A percentile compares a stretch with the other conserved stretches of the same genome.
Conservation (phyloP, 2,113 vertebrate species). For the Psittacara wagleri region DNA sequence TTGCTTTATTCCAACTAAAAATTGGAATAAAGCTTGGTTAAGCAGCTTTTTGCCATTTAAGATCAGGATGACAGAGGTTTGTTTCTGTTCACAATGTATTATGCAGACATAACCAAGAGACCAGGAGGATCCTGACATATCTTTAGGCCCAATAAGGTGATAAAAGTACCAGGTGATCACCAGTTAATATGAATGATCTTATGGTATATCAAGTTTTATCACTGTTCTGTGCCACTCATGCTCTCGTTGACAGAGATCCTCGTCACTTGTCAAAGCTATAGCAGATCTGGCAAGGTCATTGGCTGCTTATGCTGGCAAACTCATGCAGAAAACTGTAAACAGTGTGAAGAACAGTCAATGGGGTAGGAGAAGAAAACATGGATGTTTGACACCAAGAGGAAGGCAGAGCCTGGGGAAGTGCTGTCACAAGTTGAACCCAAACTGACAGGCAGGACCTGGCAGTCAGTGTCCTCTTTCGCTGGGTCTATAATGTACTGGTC, state of each 20-base stretch:
- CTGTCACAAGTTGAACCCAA: background rate
- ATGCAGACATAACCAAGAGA: background rate
- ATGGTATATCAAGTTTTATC: background rate
- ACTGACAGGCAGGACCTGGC: background rate
- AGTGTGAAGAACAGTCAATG: fast-evolving
- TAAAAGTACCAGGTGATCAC: background rate
- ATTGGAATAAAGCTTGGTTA: background rate
- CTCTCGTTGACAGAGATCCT: background rate
- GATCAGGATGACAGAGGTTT: background rate
- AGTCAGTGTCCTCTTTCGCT: background rate
- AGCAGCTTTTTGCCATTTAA: background rate
- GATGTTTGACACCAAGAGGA: fast-evolving
- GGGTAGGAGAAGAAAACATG: background rate
- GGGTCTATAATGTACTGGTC: background rate
- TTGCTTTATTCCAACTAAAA: background rate
- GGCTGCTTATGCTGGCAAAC: background rate
- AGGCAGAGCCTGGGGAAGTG: background rate
- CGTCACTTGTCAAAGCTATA: background rate
- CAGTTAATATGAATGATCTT: background rate
- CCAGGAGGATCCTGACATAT: background rate
- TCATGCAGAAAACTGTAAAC: background rate
- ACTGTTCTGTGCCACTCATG: background rate
- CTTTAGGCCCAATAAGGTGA: background rate
- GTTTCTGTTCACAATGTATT: background rate
- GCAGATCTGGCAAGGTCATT: background rate